Percentiles rank a stretch among this genome's conserved stretches.
Evolutionary conservation across 1,140 invertebrate species (phyloP).

Genomic region (Sarcophaga bullata): DNA sequence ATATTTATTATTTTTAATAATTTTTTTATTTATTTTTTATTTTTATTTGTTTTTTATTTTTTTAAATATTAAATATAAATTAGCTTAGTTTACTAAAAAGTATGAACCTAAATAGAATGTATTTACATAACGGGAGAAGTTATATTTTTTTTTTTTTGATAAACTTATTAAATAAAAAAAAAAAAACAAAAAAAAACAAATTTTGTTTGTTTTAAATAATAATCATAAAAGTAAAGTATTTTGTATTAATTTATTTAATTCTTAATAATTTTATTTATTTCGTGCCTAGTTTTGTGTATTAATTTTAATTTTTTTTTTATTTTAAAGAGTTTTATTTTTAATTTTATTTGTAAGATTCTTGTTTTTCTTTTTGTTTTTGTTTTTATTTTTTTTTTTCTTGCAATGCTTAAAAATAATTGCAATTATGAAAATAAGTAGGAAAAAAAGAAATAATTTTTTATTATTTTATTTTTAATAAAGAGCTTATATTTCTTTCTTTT

Average conservation of each 20-base stretch:
- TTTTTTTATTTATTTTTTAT: too few species aligned
- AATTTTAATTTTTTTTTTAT: too few species aligned
- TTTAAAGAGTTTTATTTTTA: constrained; percentile 6
- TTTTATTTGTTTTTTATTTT: too few species aligned
- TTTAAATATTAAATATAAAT: background rate
- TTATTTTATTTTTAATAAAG: constrained; percentile 1
- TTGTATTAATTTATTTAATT: background rate
- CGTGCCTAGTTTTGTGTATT: constrained; percentile 40
- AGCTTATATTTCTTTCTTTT: too few species aligned
- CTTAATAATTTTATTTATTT: constrained; percentile 32
- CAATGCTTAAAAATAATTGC: constrained; percentile 39
- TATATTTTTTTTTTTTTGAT: background rate
- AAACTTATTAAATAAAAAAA: background rate
- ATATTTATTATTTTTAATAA: background rate
- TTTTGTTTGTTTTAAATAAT: background rate
- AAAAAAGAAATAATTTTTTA: background rate
- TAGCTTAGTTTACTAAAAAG: background rate
- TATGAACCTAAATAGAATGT: constrained; percentile 17
- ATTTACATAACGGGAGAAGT: constrained; percentile 24
- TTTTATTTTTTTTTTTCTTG: background rate
- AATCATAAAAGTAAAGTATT: too few species aligned
- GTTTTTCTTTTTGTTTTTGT: background rate
- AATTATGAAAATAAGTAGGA: constrained; percentile 34
- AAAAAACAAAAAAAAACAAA: background rate
- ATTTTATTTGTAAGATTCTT: constrained; percentile 18